Evolutionary conservation across 2,113 vertebrate species (phyloP), one percentile per base, ranked within the genome.

Genomic region (Poeciliopsis prolifica): DNA sequence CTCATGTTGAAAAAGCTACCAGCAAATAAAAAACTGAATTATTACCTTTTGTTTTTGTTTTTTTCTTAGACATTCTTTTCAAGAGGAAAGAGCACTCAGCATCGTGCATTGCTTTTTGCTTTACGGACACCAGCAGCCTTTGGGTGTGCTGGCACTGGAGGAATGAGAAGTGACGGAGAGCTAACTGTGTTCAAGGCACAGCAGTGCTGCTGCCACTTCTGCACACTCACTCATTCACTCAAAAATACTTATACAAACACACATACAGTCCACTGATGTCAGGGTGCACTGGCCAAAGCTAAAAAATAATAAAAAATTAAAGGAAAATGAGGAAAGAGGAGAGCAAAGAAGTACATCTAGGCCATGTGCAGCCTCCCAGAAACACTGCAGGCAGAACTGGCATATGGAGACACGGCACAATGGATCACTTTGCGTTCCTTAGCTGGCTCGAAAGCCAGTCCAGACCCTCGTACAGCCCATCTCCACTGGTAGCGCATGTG

Each of bases 381-480:
- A 78, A 89, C 85, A 79, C 83, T 72, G 81, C 82, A 81, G 70
- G 79, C 72, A 54, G 29, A 76, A 83, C 81, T 72, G 87, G 78
- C 75, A 68, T 75, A 75, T 22, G 24, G 75, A 42, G n/a, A 77
- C 30, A 71, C 63, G 81, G 80, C 85, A 72, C 68, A 83, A 87
- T 61, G 72, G 79, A 94, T 96, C 94, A 96, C 89, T 96, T 96
- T 81, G 89, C 86, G 60, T 92, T 94, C 88, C 94, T 94, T 42
- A 96, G 91, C 85, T 95, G 91, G 89, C 84, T 93, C 66, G 95
- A 95, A 42, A 96, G 94, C 96, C 95, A 97, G 80, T 95, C 94
- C 48, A 97, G 94, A 75, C 95, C 95, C 91, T 96, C 94, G 0
- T 93, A 95, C n/a, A 97, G 94, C 62, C 96, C 95, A 1, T 95